A percentile compares a stretch with the other conserved stretches of the same genome.
Evolutionary conservation across 2,797 vertebrate genomes (phyloP).

Genomic region (Sebastes ruberrimus): DNA sequence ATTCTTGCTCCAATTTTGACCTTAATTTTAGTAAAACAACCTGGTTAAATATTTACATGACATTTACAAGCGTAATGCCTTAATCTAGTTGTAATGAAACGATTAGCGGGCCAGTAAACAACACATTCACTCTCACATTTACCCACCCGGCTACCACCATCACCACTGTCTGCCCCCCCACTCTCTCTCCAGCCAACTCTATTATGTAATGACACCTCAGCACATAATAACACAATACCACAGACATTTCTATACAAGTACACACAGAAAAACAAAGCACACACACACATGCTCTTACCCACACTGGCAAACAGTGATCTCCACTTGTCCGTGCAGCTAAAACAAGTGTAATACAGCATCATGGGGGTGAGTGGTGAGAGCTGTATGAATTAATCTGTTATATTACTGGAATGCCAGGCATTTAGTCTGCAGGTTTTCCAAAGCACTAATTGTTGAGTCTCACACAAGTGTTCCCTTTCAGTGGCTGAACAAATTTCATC

Average conservation of each 20-base stretch:
- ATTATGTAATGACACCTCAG: constrained; percentile 68
- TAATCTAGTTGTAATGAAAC: constrained; percentile 21
- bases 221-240: constrained; percentile 63
- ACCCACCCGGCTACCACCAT: not conserved
- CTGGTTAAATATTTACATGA: not conserved
- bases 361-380: not conserved
- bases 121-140: not conserved
- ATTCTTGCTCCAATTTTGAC: not conserved
- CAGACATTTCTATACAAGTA: constrained; percentile 52
- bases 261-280: constrained; percentile 27
- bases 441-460: constrained; percentile 12
- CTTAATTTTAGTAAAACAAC: not conserved
- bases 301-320: not conserved
- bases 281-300: not conserved
- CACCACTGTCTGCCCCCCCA: not conserved
- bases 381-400: constrained; percentile 49
- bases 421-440: constrained; percentile 31
- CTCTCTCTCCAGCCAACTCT: constrained; percentile 26
- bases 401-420: constrained; percentile 45
- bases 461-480: constrained; percentile 15
- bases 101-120: constrained; percentile 7
- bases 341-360: constrained; percentile 6
- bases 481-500: not conserved
- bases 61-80: not conserved
- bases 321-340: constrained; percentile 9